Percentiles rank a stretch among this genome's conserved stretches.
Conservation (phyloP, 2,797 vertebrate species). For the Syngnathus acus region DNA sequence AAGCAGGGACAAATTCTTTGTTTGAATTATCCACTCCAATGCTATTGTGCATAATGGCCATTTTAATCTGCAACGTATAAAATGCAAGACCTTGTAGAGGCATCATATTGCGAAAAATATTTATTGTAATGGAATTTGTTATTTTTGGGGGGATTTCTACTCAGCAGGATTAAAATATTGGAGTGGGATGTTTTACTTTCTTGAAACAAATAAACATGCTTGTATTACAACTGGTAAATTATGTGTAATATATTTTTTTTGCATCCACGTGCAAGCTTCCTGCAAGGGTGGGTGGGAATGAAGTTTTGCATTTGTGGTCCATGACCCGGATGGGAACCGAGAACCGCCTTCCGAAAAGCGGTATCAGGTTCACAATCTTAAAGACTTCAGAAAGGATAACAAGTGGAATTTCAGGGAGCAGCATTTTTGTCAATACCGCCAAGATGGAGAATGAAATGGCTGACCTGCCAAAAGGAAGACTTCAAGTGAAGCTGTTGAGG, state of each 20-base stretch:
- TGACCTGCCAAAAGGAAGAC: neutral
- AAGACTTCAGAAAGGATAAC: slow-evolving; percentile 10
- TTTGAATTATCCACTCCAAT: neutral
- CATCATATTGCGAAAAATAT: neutral
- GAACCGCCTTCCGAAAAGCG: slow-evolving; percentile 8
- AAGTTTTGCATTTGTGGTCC: slow-evolving; percentile 36
- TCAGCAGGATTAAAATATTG: neutral
- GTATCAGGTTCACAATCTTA: slow-evolving; percentile 24
- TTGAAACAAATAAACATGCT: neutral
- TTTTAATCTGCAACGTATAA: neutral
- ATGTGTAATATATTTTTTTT: neutral
- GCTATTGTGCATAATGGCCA: neutral
- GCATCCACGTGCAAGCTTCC: neutral
- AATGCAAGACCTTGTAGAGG: neutral
- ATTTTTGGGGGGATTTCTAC: neutral
- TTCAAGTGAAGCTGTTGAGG: neutral
- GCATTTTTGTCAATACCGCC: neutral
- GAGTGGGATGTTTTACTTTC: neutral
- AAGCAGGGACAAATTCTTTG: neutral
- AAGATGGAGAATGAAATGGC: neutral
- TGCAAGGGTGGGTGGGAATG: too few relatives aligned
- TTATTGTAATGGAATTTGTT: neutral
- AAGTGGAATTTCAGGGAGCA: slow-evolving; percentile 12
- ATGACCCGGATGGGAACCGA: slow-evolving; percentile 26
- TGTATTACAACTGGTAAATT: too few relatives aligned